Base-by-base conservation (phyloP, 2,797 vertebrate species). In the Enteromius paludinosus region DNA sequence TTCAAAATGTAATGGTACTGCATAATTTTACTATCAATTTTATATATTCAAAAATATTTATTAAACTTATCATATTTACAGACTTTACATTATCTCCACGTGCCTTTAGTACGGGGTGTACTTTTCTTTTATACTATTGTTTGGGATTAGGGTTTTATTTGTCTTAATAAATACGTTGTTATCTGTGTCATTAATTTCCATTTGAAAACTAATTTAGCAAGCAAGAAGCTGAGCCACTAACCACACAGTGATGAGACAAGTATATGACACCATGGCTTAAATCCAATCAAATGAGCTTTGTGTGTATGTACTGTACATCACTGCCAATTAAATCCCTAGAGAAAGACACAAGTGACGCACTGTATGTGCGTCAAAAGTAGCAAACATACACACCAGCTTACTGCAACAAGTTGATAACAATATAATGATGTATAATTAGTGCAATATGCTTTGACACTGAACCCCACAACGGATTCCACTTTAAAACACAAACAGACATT, bases 341-440 rank as follows among this genome's bases (percentile, higher is more conserved):
- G 30, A 75, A 76, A 20, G 15, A 68, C 33, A 66, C 5, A 59
- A 66, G 70, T 5, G 33, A 56, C 23, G 6, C 8, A 38, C 33
- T 5, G 10, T 12, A 70, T 28, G 54, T 30, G 35, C 70, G 52
- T 70, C 38, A 59, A 5, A 79, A 70, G 38, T 7, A 54, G 28
- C 33, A 30, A 65, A 52, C 30, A 49, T 65, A 52, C 30, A 49
- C 56, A 54, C 9, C n/a, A 65, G 38, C 49, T 82, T 49, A 23
- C 49, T 69, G 47, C 49, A 82, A 54, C 62, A 79, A 41, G 47
- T 33, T 65, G 45, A 68, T 68, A 81, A 41, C 69, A 82, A 59
- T 76, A 69, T 75, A 75, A 75, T 75, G 62, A 82, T 76, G 73
- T 82, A 69, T 61, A 82, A 69, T 82, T 82, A 82, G 62, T 28